phyloP scores from a whole-genome alignment of 1,140 invertebrate genomes.

The Cotesia typhae region DNA sequence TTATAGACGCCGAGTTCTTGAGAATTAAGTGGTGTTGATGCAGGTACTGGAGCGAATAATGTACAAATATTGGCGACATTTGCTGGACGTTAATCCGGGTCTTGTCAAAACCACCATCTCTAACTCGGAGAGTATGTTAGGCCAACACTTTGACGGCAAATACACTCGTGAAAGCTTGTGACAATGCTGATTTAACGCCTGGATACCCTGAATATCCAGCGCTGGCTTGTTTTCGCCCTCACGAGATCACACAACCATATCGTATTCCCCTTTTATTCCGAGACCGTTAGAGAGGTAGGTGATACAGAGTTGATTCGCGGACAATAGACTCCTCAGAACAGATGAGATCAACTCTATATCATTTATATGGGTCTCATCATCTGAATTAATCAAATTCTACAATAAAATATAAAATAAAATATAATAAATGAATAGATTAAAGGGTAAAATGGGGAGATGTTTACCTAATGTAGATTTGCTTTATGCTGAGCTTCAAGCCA shows the following conservation, averaged over 20 bases:
- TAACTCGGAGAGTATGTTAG: conserved; percentile 17
- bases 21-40: too few relatives aligned
- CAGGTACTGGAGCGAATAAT: background rate
- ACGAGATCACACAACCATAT: background rate
- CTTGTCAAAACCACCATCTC: conserved; percentile 55
- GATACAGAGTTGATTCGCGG: conserved; percentile 56
- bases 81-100: conserved; percentile 49
- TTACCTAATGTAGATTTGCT: too few relatives aligned
- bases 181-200: conserved; percentile 59
- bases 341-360: background rate
- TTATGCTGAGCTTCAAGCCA: too few relatives aligned
- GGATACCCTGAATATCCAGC: conserved; percentile 54
- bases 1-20: conserved; percentile 34
- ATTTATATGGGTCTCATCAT: conserved; percentile 39
- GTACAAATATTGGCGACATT: conserved; percentile 1
- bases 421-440: conserved; percentile 56
- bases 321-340: conserved; percentile 50
- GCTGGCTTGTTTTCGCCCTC: conserved; percentile 1
- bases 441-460: conserved; percentile 14
- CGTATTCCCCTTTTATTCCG: conserved; percentile 38
- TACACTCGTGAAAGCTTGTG: conserved; percentile 24
- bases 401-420: too few relatives aligned
- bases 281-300: conserved; percentile 31
- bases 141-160: conserved; percentile 4
- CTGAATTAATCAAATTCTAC: conserved; percentile 53